A percentile compares a stretch with the other conserved stretches of the same genome.
Evolutionary conservation across 2,113 vertebrate genomes (phyloP).

Genomic region (Plecotus auritus): DNA sequence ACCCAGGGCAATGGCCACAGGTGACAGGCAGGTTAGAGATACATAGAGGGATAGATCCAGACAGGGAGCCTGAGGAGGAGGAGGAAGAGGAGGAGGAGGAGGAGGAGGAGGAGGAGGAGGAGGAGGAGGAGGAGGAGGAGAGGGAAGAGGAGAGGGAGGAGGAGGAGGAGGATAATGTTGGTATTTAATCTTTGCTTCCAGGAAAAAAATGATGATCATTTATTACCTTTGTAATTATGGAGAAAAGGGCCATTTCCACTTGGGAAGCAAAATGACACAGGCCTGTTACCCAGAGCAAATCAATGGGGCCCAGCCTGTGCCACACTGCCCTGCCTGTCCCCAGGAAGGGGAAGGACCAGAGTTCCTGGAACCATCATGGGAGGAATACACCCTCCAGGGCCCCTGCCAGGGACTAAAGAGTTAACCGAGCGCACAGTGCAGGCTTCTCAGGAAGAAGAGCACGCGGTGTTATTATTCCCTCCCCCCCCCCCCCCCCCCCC

Average conservation of each 20-base stretch:
- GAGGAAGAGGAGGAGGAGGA: too few relatives aligned
- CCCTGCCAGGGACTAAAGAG: not conserved
- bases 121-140: not conserved
- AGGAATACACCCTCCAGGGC: accelerated
- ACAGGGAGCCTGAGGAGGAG: not conserved
- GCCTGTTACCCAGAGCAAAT: not conserved
- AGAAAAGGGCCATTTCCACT: not conserved
- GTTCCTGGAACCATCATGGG: accelerated
- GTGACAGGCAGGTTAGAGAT: not conserved
- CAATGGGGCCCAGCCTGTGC: not conserved
- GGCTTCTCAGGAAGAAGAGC: not conserved
- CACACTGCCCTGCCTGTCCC: not conserved
- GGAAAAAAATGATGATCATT: not conserved
- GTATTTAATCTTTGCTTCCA: not conserved
- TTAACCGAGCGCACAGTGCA: not conserved
- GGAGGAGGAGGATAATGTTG: not conserved
- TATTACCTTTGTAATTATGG: not conserved
- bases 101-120: too few relatives aligned
- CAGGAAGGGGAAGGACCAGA: not conserved
- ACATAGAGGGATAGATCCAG: not conserved
- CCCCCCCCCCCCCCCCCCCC: accelerated
- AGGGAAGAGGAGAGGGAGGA: not conserved
- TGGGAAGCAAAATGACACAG: not conserved
- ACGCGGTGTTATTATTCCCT: not conserved
- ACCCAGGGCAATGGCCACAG: not conserved